Base-by-base conservation (phyloP, 1,140 invertebrate genomes). In the Drosophila athabasca region DNA sequence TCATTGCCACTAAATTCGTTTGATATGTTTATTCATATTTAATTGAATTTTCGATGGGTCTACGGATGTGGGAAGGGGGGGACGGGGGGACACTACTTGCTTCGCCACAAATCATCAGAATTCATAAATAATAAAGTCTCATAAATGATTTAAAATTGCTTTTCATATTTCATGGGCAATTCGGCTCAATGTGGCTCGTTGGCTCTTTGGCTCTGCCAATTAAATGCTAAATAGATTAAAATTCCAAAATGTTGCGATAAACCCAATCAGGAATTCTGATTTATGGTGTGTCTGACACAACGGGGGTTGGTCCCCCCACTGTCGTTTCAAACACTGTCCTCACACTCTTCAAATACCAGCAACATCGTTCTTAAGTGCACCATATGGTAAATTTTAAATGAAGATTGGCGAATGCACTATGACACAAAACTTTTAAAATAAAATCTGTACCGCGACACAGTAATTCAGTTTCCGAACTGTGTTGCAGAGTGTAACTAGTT, bases 171-270 rank as follows among this genome's bases (percentile, higher is more conserved):
- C 53, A 74, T 39, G 48, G 6, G 43, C 8, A 13, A 8, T 31
- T 26, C 49, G 6, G 39, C 22, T 19, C 17, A n/a, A n/a, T n/a
- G n/a, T 19, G 17, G n/a, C n/a, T n/a, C n/a, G n/a, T n/a, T 19
- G 17, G 17, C 17, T 43, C 62, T 45, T 41, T 65, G 71, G 58
- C 61, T 11, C n/a, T 74, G 71, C 71, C 71, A 74, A 74, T 74
- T 74, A 74, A 74, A 74, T 74, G 61, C 70, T 74, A 74, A 74
- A 74, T 74, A 74, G 71, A 74, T 74, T 74, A 74, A 74, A 74
- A 74, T 74, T 43, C 31, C 70, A 74, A 74, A 74, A 52, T 59
- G 61, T 59, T 31, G 35, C 60, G 62, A 74, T 74, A 74, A 74
- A 65, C 62, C 65, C 71, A 74, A 75, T 74, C 70, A 66, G 35